A percentile compares a stretch with the other conserved stretches of the same genome.
Conservation (phyloP, 2,797 vertebrate species). For the Sorex maritimensis region DNA sequence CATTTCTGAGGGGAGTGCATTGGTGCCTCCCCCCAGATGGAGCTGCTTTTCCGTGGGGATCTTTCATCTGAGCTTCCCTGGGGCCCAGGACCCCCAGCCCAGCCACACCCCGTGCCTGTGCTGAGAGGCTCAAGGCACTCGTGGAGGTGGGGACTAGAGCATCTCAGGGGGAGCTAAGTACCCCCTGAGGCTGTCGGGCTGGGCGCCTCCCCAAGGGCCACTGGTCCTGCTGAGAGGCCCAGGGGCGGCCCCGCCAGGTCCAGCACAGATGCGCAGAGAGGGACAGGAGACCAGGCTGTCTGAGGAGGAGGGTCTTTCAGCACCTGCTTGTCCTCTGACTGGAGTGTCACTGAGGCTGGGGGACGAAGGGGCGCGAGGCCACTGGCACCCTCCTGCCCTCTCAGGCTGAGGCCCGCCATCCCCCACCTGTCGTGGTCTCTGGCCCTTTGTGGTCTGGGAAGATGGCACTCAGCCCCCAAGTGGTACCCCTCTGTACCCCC, state of each 20-base stretch:
- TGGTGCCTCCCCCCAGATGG: conserved; percentile 47
- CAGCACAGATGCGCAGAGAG: background rate
- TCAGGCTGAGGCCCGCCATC: no score
- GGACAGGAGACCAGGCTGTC: no score
- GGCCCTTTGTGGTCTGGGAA: background rate
- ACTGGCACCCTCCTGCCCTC: no score
- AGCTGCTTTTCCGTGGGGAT: conserved; percentile 2
- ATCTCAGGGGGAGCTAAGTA: background rate
- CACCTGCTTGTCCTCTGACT: background rate
- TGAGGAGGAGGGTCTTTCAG: background rate
- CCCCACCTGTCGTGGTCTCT: background rate
- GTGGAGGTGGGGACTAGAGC: background rate
- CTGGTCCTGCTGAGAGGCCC: no score
- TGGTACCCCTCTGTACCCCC: no score
- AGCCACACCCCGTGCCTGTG: background rate
- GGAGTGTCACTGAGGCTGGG: background rate
- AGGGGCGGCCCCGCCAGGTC: background rate
- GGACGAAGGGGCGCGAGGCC: no score
- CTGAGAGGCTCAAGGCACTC: conserved; percentile 2
- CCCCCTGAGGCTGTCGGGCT: no score
- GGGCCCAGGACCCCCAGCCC: background rate
- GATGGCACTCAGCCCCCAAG: background rate
- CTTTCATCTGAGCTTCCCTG: conserved; percentile 5
- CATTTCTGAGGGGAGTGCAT: conserved; percentile 73
- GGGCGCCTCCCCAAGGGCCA: no score